Evolutionary conservation across 53 echinoderm and acorn worm species (phyloP).

Genomic region (Echinometra lucunter): DNA sequence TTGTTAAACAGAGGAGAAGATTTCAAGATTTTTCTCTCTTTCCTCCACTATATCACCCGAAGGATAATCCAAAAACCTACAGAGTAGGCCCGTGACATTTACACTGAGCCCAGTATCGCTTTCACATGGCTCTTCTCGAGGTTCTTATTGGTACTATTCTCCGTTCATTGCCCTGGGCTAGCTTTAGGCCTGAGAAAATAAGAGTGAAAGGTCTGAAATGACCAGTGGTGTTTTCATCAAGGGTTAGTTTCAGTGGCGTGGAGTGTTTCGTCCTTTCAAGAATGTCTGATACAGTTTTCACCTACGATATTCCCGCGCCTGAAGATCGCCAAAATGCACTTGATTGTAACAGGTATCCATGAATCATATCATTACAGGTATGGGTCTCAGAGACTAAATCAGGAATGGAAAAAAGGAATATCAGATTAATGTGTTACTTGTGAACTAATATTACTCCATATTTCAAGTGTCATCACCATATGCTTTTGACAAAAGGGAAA

Average conservation of each 20-base stretch:
- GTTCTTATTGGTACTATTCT: slow-evolving; percentile 34
- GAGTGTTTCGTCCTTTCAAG: not conserved
- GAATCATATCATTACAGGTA: too few relatives aligned
- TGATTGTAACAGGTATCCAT: not conserved
- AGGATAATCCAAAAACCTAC: not conserved
- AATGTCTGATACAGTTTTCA: not conserved
- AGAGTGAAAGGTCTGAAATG: not conserved
- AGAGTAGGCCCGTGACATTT: slow-evolving; percentile 51
- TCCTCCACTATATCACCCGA: not conserved
- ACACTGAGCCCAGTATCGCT: slow-evolving; percentile 30
- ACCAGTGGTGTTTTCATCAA: slow-evolving; percentile 15
- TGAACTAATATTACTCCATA: too few relatives aligned
- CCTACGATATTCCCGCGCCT: not conserved
- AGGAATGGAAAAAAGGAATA: too few relatives aligned
- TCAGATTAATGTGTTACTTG: too few relatives aligned
- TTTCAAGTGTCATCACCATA: too few relatives aligned
- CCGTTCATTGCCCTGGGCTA: not conserved
- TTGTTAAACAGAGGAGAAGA: not conserved
- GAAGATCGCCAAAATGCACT: not conserved
- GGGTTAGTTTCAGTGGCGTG: not conserved
- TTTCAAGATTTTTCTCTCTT: not conserved
- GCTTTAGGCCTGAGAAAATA: not conserved
- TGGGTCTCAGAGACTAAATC: too few relatives aligned
- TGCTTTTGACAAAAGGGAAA: too few relatives aligned
- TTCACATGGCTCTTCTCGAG: slow-evolving; percentile 2